Evolutionary conservation across 2,113 vertebrate species (phyloP).

Genomic region (Cryptomyrus ogoouensis): DNA sequence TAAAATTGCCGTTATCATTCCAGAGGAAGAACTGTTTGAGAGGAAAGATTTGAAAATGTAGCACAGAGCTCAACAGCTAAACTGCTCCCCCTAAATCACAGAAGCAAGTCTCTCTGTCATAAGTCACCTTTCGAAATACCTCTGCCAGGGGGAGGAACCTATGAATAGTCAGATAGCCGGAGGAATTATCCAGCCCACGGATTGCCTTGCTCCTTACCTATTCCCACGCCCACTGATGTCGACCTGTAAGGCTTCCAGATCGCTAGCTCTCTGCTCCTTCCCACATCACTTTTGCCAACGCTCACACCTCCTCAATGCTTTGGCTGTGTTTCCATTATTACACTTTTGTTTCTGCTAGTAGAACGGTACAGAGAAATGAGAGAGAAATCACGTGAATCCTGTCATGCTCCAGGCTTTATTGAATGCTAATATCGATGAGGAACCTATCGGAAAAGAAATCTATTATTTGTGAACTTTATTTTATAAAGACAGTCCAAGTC

Average conservation of each 20-base stretch:
- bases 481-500: not conserved
- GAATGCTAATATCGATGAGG: not conserved
- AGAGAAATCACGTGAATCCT: not conserved
- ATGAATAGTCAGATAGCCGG: not conserved
- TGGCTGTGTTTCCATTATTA: not conserved
- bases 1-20: not conserved
- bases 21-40: not conserved
- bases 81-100: not conserved
- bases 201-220: conserved; percentile 8
- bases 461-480: not conserved
- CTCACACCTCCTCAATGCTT: not conserved
- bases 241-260: conserved; percentile 20
- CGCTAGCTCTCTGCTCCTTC: not conserved
- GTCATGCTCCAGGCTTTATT: not conserved
- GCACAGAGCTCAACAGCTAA: not conserved
- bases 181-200: not conserved
- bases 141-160: not conserved
- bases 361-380: not conserved
- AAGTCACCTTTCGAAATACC: not conserved
- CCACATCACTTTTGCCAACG: not conserved
- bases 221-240: conserved; percentile 24
- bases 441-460: not conserved
- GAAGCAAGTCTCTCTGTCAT: not conserved
- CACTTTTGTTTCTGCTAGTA: not conserved
- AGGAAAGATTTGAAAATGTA: not conserved